A percentile compares a stretch with the other conserved stretches of the same genome.
These are phyloP conservation scores for Dusona sp. DNA, from an alignment of 2,888 invertebrate species.

Conservation along the genomic window DNA sequence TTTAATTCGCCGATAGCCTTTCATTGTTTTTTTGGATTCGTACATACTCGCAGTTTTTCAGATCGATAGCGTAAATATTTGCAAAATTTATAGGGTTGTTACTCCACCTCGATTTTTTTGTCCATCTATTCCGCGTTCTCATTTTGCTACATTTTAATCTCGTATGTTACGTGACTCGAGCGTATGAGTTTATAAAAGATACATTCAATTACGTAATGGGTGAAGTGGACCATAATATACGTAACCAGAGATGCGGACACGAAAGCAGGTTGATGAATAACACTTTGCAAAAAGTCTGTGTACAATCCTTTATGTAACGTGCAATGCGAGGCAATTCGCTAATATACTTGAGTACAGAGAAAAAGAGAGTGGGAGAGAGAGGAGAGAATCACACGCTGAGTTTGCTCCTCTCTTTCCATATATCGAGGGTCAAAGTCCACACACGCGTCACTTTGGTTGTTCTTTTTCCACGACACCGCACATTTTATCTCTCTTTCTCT, in stretches of 20 bases:
- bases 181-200: slow-evolving; percentile 22
- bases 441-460: slow-evolving; percentile 74
- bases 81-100: background rate
- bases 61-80: background rate
- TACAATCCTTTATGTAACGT: slow-evolving; percentile 26
- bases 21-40: background rate
- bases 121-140: background rate
- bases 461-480: slow-evolving; percentile 80
- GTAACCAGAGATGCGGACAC: slow-evolving; percentile 4
- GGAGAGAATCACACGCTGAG: slow-evolving; percentile 51
- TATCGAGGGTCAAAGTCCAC: slow-evolving; percentile 50
- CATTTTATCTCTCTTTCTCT: slow-evolving; percentile 64
- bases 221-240: background rate
- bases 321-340: slow-evolving; percentile 32
- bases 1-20: background rate
- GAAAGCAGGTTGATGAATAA: slow-evolving; percentile 51
- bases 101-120: background rate
- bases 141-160: background rate
- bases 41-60: background rate
- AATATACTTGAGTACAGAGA: slow-evolving; percentile 7
- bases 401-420: slow-evolving; percentile 34
- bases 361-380: slow-evolving; percentile 29
- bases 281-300: slow-evolving; percentile 47
- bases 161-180: slow-evolving; percentile 14
- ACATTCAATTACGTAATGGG: slow-evolving; percentile 49